Evolutionary conservation across 2,797 vertebrate species (phyloP), one percentile per base, ranked within the genome.

Genomic region (Pachyuromys duprasi): DNA sequence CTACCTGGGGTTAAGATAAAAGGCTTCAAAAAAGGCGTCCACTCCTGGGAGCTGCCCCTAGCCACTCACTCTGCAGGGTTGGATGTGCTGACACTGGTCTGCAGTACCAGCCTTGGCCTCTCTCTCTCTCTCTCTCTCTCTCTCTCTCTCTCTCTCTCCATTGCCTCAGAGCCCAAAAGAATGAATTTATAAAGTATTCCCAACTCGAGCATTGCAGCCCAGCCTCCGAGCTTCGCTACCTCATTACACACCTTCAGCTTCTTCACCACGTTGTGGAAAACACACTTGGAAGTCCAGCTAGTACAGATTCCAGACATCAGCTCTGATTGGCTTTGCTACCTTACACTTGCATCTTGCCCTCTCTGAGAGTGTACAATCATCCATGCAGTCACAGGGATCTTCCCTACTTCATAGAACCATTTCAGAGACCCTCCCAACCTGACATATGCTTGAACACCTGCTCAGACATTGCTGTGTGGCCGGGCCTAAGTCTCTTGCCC

Each of bases 1-100:
- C 89, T 92, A 83, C 93, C 90, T 92, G 75, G 94, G 90, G 92
- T 94, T 82, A 80, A 89, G 96, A 97, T 96, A 86, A 97, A 97
- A 97, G 94, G 80, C 96, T 95, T 94, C 89, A 70, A 72, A 96
- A 90, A 42, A 96, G 39, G 60, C 45, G 74, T 31, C 75, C 33
- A 84, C 42, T 83, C 88, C 76, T 57, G 70, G 49, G 74, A 89
- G 31, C 49, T 72, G 63, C 84, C 12, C 17, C 11, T 31, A 53
- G 89, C 57, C 78, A 76, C n/a, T 92, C 62, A 7, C 4, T 3
- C 49, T 45, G 65, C 42, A 39, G 53, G 76, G 63, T 72, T 82
- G 90, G 91, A 53, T 42, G 26, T 7, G 39, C 74, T 62, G 88
- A 94, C 53, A 84, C 74, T 78, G 57, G 53, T 72, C n/a, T 53